Evolutionary conservation across 2,113 vertebrate genomes (phyloP), one percentile per base, ranked within the genome.

Genomic region (Perccottus glenii): DNA sequence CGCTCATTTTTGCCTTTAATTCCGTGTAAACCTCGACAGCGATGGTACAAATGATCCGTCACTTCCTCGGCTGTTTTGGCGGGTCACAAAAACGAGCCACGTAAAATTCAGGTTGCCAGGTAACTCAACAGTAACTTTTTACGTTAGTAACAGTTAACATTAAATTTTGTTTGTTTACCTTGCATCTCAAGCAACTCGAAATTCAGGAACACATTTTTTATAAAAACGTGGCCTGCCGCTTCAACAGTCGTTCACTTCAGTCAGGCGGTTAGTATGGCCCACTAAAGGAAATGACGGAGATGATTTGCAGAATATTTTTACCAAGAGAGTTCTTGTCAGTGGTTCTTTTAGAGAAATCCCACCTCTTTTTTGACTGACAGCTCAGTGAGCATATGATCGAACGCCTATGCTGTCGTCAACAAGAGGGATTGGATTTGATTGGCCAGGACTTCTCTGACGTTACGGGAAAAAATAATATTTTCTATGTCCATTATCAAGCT

Each of bases 1-100:
- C 91, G 51, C 87, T 96, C 94, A 96, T 96, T 50, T 60, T 75
- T 40, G 12, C 15, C 12, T 3, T 14, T 4, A 38, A 46, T 6
- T 27, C 4, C 0, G 47, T 11, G 5, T 49, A 9, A 43, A 51
- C 3, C 32, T 4, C 19, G 19, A 27, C 4, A 48, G 53, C 44
- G 10, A 6, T 9, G 33, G 9, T 2, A 52, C 73, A 81, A 78
- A 82, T 36, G 38, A 40, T 84, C 66, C 77, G 84, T 73, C 48
- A 77, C 83, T 82, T 88, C 75, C 84, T 79, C 16, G 15, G 10
- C 11, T 3, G 12, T 87, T 90, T 88, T 89, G 89, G 89, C 88
- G 89, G 70, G 82, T 61, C 65, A 47, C 66, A 16, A 49, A 33
- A 6, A 50, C 50, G 19, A 59, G 48, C 16, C 9, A 7, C 2